Evolutionary conservation across 2,888 invertebrate species (phyloP).

Genomic region (Melanotus villosus): DNA sequence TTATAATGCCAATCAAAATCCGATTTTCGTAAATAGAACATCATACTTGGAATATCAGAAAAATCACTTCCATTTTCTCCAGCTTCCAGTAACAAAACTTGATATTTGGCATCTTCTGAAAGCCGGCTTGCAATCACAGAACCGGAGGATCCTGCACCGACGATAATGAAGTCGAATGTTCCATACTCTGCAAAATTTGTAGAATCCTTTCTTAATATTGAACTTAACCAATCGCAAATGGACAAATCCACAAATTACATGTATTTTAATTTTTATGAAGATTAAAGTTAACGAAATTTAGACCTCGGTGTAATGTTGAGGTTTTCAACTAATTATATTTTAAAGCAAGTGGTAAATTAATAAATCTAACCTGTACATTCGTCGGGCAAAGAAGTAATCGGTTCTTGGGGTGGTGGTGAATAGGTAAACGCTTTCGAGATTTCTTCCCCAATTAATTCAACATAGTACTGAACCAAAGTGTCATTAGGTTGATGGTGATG

Average conservation of each 20-base stretch:
- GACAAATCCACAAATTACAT: no score
- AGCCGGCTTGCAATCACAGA: slow-evolving; percentile 77
- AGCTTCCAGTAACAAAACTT: slow-evolving; percentile 78
- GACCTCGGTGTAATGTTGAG: not conserved
- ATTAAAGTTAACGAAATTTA: not conserved
- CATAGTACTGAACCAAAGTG: not conserved
- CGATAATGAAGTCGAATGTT: slow-evolving; percentile 76
- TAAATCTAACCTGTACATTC: no score
- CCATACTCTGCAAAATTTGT: slow-evolving; percentile 13
- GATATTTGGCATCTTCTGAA: slow-evolving; percentile 76
- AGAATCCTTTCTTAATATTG: no score
- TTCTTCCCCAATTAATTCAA: not conserved
- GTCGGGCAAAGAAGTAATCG: not conserved
- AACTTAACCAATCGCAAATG: no score
- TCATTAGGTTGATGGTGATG: no score
- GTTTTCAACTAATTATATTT: no score
- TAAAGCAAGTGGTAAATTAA: no score
- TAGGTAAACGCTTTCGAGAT: not conserved
- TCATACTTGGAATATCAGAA: slow-evolving; percentile 22
- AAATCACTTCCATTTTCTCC: slow-evolving; percentile 59
- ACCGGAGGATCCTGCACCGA: slow-evolving; percentile 76
- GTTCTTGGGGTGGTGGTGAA: not conserved
- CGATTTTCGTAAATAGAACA: slow-evolving; percentile 5
- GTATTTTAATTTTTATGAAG: no score
- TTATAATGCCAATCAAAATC: slow-evolving; percentile 29